Evolutionary conservation across 2,113 vertebrate species (phyloP), one percentile per base, ranked within the genome.

Genomic region (Plectropomus leopardus): DNA sequence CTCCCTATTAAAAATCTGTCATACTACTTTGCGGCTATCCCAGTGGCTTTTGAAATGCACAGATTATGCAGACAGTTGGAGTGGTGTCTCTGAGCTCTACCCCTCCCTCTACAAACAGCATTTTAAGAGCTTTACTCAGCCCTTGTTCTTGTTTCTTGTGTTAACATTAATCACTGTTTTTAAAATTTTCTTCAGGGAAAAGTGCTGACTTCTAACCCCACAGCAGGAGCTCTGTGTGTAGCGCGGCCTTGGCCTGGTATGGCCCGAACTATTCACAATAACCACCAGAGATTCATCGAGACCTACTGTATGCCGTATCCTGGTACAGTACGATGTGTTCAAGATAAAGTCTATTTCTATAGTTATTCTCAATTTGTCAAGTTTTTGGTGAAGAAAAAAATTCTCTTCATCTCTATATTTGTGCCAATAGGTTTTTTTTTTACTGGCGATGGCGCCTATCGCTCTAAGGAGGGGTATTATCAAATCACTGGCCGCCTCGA

Each of bases 401-500:
- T 19, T 48, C 23, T 48, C 26, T 40, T 13, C 57, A 50, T 45
- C 24, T 19, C 6, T 55, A 40, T 11, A 40, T 10, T 23, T 55
- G 42, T 57, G 2, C 23, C 23, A 5, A 42, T 16, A 95, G 93
- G 91, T 60, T 89, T 93, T 42, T 96, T 94, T 78, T 96, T 95
- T 66, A 96, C 95, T 0, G 95, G 95, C 1, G 96, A 96, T 28
- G 96, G 95, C 0, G 95, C 44, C 0, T 87, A 92, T 83, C 86
- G 94, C 47, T 94, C 94, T 26, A 80, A 86, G 11, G 87, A 95
- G 48, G 96, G 96, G 7, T 95, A 96, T 72, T 96, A 96, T 76
- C 95, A 96, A 87, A 93, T 96, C 78, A 95, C 94, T 17, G 96
- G 95, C 34, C 93, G 94, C 34, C 93, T 96, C 9, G 96, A 96